Conservation (phyloP, 2,113 vertebrate genomes). For the Turdus rufiventris region DNA sequence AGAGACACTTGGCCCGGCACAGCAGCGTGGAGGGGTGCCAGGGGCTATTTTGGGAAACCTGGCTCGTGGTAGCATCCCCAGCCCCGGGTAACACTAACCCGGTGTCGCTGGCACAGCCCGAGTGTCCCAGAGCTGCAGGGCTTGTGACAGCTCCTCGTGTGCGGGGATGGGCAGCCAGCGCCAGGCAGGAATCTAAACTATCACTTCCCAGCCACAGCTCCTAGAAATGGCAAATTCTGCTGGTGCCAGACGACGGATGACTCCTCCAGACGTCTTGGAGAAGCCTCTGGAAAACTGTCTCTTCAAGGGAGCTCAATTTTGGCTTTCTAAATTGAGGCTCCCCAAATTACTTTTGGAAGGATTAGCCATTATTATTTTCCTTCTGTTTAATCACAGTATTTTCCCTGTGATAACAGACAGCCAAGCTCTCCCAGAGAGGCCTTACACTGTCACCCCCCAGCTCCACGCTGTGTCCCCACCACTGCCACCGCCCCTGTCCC, state of each 20-base stretch:
- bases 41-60: not conserved
- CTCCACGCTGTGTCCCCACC: fast-evolving
- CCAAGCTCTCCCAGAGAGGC: fast-evolving
- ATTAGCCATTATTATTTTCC: constrained; percentile 7
- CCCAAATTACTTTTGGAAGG: constrained; percentile 5
- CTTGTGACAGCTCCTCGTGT: fast-evolving
- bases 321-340: constrained; percentile 20
- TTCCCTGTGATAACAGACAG: not conserved
- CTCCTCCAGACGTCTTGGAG: constrained; percentile 13
- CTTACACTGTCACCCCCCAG: fast-evolving
- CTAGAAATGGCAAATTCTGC: not conserved
- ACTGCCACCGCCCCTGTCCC: fast-evolving
- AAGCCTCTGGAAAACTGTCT: constrained; percentile 36
- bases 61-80: fast-evolving
- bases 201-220: not conserved
- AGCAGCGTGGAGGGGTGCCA: not conserved
- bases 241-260: not conserved
- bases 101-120: fast-evolving
- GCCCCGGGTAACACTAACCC: fast-evolving
- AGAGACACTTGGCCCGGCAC: not conserved
- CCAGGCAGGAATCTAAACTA: not conserved
- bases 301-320: not conserved
- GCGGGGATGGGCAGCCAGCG: not conserved
- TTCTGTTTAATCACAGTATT: not conserved
- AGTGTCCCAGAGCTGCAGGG: fast-evolving